Evolutionary conservation across 2,797 vertebrate species (phyloP), one percentile per base, ranked within the genome.

Genomic region (Tokudaia tokunoshimensis): DNA sequence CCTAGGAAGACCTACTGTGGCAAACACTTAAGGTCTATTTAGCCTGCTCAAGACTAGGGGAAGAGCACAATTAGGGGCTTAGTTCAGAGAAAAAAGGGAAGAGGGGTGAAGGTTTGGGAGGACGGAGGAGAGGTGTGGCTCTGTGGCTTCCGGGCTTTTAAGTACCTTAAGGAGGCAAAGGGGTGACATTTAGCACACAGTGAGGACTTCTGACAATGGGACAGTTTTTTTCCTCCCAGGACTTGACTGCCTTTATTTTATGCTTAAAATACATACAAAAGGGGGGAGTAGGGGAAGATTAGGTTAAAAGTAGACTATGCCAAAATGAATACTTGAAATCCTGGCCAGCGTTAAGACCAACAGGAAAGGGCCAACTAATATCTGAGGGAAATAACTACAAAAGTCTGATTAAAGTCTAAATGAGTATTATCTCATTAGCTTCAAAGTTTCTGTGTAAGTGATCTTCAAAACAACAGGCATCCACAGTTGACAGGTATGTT

Each of bases 161-260:
- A 61, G 41, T 22, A 26, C 24, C 7, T 65, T 55, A 13, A 12
- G 44, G 22, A 17, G 7, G 41, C 8, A 78, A 50, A 61, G 55
- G 3, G 6, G 2, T 61, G 55, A 14, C 72, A 24, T 9, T 10
- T 4, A 61, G 37, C 52, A 31, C 14, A 10, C 26, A 29, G 9
- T 22, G 14, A 37, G 34, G 47, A 13, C 44, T n/a, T 86, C 31
- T 37, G 67, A 17, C 20, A 29, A 13, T 26, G 12, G 22, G 47
- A 1, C 13, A 26, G 52, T 41, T 41, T 41, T 41, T 41, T 41
- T 41, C 41, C 41, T 3, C 75, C 96, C 79, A 65, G 29, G 86
- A 94, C 89, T 94, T 92, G 92, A 97, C 57, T 94, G 89, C 80
- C 94, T 98, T 98, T 98, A 98, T 97, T 98, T 97, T 96, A 92